These are phyloP conservation scores for Anser cygnoides DNA, from an alignment of 2,113 vertebrate genomes.

Conservation along the genomic window DNA sequence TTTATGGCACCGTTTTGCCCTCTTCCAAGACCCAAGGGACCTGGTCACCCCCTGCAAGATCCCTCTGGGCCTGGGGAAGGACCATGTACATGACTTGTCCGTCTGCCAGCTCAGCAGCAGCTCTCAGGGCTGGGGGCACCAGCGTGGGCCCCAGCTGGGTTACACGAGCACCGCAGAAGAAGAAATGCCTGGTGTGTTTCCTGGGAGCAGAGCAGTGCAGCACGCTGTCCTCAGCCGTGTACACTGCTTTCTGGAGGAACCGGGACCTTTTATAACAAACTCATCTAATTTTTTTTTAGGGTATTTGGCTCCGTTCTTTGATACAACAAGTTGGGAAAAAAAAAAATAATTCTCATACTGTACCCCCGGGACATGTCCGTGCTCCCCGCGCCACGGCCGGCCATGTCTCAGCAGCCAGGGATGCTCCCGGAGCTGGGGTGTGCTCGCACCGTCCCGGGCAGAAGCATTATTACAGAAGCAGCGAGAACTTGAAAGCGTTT, in stretches of 20 bases:
- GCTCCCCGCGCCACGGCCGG: background rate
- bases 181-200: fast-evolving
- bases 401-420: background rate
- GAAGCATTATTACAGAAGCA: background rate
- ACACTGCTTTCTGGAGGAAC: background rate
- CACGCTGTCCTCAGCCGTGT: background rate
- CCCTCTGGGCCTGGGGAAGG: background rate
- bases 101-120: background rate
- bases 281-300: fast-evolving
- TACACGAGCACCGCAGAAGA: background rate
- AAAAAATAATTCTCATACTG: background rate
- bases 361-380: fast-evolving
- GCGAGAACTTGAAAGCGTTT: background rate
- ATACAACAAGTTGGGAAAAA: fast-evolving
- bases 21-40: background rate
- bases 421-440: background rate
- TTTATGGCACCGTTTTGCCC: background rate
- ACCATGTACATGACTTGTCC: background rate
- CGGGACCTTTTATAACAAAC: fast-evolving
- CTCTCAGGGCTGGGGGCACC: background rate
- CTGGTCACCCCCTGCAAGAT: background rate
- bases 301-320: background rate
- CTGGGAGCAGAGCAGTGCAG: fast-evolving
- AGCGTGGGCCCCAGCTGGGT: background rate
- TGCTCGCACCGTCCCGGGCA: background rate